Evolutionary conservation across 2,113 vertebrate species (phyloP), one percentile per base, ranked within the genome.

Genomic region (Spheniscus mendiculus): DNA sequence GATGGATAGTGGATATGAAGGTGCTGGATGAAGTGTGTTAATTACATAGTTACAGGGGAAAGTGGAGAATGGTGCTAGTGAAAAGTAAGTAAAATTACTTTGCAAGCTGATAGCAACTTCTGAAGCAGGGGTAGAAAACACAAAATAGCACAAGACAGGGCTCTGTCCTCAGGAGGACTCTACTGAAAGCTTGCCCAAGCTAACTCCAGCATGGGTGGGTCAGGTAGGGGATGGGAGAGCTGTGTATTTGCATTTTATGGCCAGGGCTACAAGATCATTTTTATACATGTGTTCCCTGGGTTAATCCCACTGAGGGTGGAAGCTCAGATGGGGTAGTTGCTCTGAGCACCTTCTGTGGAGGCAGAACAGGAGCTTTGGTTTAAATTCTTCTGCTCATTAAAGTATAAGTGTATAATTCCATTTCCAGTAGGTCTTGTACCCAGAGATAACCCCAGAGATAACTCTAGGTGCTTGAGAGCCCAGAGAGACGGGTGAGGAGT

Each of bases 1-100:
- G 94, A 73, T 40, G 63, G 72, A 93, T 91, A 72, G 42, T 23
- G 61, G 78, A 30, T 55, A 55, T 79, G 88, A 90, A 92, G 66
- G 88, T 94, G 92, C 90, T 82, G 82, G 70, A 90, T 91, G 49
- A 45, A 89, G 59, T 47, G 30, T 78, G 87, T 70, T 96, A 92
- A 94, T 89, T 89, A 78, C 18, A 73, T 42, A 77, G 15, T 95
- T 92, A 91, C 42, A 79, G 29, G 18, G 45, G 61, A 49, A 91
- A 72, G 29, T 81, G 45, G 86, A 61, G 87, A 80, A 89, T 32
- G 25, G 42, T 81, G 59, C 67, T 71, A 16, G 38, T 53, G 73
- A 87, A 80, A 83, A 62, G 21, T 38, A 83, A 53, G 49, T 65
- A 38, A 94, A 90, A 71, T 76, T n/a, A 74, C 53, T 95, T 83